Evolutionary conservation across 1,140 invertebrate genomes (phyloP).

Genomic region (Anoplophora glabripennis): DNA sequence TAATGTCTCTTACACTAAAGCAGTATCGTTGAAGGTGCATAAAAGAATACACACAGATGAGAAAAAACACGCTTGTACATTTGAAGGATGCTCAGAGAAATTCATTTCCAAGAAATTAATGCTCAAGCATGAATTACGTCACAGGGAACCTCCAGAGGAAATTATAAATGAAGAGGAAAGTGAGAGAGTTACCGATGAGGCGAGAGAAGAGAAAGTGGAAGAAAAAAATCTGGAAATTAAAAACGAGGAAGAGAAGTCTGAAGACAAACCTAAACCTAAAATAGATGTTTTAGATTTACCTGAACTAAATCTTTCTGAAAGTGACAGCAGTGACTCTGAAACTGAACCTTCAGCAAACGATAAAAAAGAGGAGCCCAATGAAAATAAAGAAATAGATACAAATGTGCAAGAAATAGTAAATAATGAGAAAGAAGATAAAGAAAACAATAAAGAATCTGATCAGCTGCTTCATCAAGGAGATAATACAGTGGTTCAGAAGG

Average conservation of each 20-base stretch:
- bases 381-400: constrained; percentile 1
- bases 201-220: constrained; percentile 41
- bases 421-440: too few species aligned
- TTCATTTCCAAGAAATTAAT: constrained; percentile 81
- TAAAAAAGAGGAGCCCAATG: too few species aligned
- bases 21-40: constrained; percentile 79
- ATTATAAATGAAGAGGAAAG: constrained; percentile 46
- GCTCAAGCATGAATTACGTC: constrained; percentile 62
- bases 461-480: background rate
- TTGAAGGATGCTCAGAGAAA: constrained; percentile 65
- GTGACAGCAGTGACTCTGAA: constrained; percentile 72
- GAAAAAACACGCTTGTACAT: constrained; percentile 65
- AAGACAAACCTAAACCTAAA: constrained; percentile 63
- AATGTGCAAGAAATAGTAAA: constrained; percentile 11
- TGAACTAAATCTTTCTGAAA: constrained; percentile 77
- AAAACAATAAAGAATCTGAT: too few species aligned
- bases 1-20: constrained; percentile 66
- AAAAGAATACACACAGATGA: constrained; percentile 71
- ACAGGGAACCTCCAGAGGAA: constrained; percentile 52
- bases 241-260: constrained; percentile 53
- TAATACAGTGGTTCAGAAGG: background rate
- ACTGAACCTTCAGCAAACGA: constrained; percentile 47
- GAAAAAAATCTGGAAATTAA: constrained; percentile 33
- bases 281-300: constrained; percentile 70
- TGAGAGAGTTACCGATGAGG: constrained; percentile 41